phyloP scores from a whole-genome alignment of 2,797 vertebrate genomes.

The Enteromius afrohamiltoni region DNA sequence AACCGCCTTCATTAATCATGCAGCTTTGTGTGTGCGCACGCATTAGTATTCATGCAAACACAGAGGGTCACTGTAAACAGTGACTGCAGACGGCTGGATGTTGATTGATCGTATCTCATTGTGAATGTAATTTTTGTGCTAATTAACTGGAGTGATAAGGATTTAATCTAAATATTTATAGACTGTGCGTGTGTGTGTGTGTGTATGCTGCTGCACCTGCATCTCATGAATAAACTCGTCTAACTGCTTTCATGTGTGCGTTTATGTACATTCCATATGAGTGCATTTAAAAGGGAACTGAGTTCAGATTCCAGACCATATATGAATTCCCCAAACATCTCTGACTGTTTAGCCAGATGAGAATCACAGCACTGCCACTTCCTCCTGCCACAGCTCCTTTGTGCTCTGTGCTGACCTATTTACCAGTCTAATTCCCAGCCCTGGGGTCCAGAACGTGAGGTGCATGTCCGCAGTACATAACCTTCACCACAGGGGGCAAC shows the following conservation, averaged over 20 bases:
- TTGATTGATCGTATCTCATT: constrained; percentile 73
- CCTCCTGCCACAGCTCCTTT: constrained; percentile 23
- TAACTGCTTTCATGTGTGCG: constrained; percentile 30
- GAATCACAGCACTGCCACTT: constrained; percentile 25
- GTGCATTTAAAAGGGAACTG: constrained; percentile 7
- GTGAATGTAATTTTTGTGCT: constrained; percentile 71
- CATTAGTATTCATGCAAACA: constrained; percentile 73
- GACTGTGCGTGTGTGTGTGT: constrained; percentile 7
- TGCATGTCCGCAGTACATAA: constrained; percentile 32
- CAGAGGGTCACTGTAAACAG: constrained; percentile 68
- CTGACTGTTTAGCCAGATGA: constrained; percentile 37
- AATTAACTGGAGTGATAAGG: constrained; percentile 63
- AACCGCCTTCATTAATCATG: constrained; percentile 67
- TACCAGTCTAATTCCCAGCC: constrained; percentile 38
- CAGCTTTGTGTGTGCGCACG: constrained; percentile 43
- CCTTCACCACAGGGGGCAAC: constrained; percentile 56
- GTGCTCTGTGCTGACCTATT: constrained; percentile 17
- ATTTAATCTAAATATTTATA: constrained; percentile 59
- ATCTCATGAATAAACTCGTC: constrained; percentile 28
- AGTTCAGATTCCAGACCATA: constrained; percentile 21
- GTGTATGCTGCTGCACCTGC: constrained; percentile 8
- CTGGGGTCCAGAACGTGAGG: constrained; percentile 43
- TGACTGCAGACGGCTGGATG: constrained; percentile 68
- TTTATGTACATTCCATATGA: not conserved
- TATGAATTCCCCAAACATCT: constrained; percentile 12